phyloP scores from a whole-genome alignment of 2,888 invertebrate genomes.

The Troides oblongomaculatus region DNA sequence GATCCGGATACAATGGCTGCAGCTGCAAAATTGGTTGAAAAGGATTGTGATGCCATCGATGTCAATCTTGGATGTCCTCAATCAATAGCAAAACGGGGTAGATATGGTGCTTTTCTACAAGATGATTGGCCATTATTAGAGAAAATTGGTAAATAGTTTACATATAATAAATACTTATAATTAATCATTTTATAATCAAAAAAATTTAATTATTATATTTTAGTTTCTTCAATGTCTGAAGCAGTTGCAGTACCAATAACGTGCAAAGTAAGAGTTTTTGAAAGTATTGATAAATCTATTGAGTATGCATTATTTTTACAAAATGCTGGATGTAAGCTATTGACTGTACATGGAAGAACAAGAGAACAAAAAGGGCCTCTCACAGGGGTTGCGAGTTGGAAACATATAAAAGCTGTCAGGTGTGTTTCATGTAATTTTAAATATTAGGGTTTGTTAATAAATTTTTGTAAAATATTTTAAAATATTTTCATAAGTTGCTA shows the following conservation, averaged over 20 bases:
- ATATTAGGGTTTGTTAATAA: not conserved
- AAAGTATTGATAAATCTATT: conserved; percentile 90
- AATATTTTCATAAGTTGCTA: not conserved
- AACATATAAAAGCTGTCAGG: conserved; percentile 94
- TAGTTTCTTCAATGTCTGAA: conserved; percentile 85
- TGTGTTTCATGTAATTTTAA: conserved; percentile 55
- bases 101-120: conserved; percentile 97
- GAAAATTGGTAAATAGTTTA: conserved; percentile 84
- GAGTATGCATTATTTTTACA: conserved; percentile 97
- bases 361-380: conserved; percentile 97
- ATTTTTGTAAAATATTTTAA: not conserved
- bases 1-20: conserved; percentile 91
- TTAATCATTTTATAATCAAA: not conserved
- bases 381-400: conserved; percentile 97
- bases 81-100: conserved; percentile 96
- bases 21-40: conserved; percentile 92
- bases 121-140: conserved; percentile 95
- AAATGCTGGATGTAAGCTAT: conserved; percentile 92
- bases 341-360: conserved; percentile 98
- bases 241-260: conserved; percentile 93
- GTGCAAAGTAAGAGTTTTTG: conserved; percentile 96
- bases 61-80: conserved; percentile 99
- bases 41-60: conserved; percentile 96
- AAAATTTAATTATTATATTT: conserved; percentile 45
- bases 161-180: conserved; percentile 17